These are phyloP conservation scores for Phycodurus eques DNA, from an alignment of 2,113 vertebrate genomes.

Conservation along the genomic window DNA sequence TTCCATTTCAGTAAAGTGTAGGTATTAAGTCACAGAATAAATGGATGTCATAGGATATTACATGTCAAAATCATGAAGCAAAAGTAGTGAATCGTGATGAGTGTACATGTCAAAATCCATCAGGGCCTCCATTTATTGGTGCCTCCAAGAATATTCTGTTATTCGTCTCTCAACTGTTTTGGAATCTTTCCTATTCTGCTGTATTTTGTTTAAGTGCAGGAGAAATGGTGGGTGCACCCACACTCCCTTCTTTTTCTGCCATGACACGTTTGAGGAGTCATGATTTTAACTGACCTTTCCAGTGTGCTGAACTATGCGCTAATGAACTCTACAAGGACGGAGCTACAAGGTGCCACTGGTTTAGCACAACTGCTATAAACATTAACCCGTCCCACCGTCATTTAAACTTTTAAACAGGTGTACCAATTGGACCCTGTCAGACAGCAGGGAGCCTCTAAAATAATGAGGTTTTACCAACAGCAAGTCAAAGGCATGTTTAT, in stretches of 20 bases:
- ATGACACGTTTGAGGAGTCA: background rate
- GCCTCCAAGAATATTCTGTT: background rate
- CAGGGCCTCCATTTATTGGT: background rate
- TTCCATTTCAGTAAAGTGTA: background rate
- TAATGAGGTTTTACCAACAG: background rate
- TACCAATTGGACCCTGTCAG: background rate
- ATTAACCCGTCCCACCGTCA: background rate
- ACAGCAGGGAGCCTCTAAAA: background rate
- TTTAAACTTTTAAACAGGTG: background rate
- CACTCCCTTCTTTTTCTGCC: background rate
- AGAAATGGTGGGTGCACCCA: background rate
- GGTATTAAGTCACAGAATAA: background rate
- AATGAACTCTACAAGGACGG: background rate
- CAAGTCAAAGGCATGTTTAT: background rate
- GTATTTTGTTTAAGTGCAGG: conserved; percentile 2
- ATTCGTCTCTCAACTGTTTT: background rate
- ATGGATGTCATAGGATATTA: background rate
- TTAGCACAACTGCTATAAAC: conserved; percentile 1
- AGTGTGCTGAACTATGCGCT: background rate
- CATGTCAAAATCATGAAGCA: conserved; percentile 1
- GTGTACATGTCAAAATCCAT: background rate
- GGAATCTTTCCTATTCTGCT: background rate
- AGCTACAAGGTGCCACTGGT: background rate
- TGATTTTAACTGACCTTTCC: background rate
- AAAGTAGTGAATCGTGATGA: background rate